Conservation (phyloP, 2,797 vertebrate genomes). For the Enteromius fasciolatus region DNA sequence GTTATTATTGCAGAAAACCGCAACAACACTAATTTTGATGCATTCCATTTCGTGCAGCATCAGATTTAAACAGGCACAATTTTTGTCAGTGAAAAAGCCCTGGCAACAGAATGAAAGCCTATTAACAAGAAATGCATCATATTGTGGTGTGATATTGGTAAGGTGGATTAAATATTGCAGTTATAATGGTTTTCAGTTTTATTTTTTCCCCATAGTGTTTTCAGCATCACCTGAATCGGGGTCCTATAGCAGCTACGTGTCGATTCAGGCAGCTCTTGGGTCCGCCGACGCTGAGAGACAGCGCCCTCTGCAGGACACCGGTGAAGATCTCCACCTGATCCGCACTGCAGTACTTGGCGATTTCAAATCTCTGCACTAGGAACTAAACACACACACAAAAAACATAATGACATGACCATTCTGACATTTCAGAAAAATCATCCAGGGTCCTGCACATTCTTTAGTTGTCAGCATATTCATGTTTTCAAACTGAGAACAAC, state of each 20-base stretch:
- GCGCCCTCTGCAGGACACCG: constrained; percentile 89
- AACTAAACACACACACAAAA: constrained; percentile 77
- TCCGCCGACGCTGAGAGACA: constrained; percentile 89
- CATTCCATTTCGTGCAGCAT: background rate
- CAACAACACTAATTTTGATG: background rate
- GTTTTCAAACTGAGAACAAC: background rate
- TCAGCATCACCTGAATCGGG: constrained; percentile 83
- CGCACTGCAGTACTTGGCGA: constrained; percentile 96
- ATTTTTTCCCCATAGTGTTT: background rate
- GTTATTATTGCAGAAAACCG: background rate
- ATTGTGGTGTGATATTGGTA: background rate
- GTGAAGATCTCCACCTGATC: constrained; percentile 98
- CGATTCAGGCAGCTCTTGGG: constrained; percentile 88
- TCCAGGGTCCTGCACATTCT: background rate
- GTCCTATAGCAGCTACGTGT: constrained; percentile 92
- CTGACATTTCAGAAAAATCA: background rate
- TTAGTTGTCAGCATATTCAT: background rate
- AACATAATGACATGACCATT: background rate
- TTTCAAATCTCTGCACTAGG: constrained; percentile 95
- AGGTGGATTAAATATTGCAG: background rate
- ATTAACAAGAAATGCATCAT: no score
- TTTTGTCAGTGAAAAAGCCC: background rate
- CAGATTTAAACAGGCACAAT: background rate
- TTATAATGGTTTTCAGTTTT: background rate
- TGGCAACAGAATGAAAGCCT: no score